Base-by-base conservation (phyloP, 2,888 invertebrate genomes). In the Epirrhoe alternata region DNA sequence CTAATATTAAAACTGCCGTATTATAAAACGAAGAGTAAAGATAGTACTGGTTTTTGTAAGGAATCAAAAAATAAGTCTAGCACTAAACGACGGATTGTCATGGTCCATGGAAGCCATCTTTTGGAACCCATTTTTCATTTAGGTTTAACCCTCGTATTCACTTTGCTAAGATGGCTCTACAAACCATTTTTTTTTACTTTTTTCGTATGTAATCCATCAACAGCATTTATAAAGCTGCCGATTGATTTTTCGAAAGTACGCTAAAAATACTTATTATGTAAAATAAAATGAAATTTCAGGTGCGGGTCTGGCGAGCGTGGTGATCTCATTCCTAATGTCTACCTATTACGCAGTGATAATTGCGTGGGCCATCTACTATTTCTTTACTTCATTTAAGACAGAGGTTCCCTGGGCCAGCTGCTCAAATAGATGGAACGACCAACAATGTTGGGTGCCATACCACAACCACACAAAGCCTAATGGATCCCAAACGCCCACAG, bases 311-410 rank as follows among this genome's bases (percentile, higher is more conserved):
- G 98, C 98, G 68, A 98, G 98, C 86, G 98, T 98, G 72, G 96
- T 98, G 86, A 97, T 98, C 87, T 98, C 98, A 74, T 98, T 98
- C 92, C 94, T 98, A 84, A 97, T 99, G 96, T 97, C 98, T 75
- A 98, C 98, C 60, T 98, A 98, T 90, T 98, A 98, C 90, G 98
- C 98, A 88, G 97, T 98, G 76, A 97, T 99, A 87, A 98, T 98
- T 88, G 97, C 97, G 69, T 98, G 98, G 95, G 96, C 97, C 61
- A 96, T 98, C 80, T 98, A 97, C 88, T 98, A 98, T 90, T 97
- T 98, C 89, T 97, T 97, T 88, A 97, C 97, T 68, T 97, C 98
- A 33, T 98, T 98, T 85, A 96, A 96, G 85, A 95, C 96, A 52
- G 95, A 96, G 74, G 96, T 98, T 79, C 98, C 98, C 1, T 99